Evolutionary conservation across 2,113 vertebrate genomes (phyloP).

Genomic region (Phalacrocorax carbo): DNA sequence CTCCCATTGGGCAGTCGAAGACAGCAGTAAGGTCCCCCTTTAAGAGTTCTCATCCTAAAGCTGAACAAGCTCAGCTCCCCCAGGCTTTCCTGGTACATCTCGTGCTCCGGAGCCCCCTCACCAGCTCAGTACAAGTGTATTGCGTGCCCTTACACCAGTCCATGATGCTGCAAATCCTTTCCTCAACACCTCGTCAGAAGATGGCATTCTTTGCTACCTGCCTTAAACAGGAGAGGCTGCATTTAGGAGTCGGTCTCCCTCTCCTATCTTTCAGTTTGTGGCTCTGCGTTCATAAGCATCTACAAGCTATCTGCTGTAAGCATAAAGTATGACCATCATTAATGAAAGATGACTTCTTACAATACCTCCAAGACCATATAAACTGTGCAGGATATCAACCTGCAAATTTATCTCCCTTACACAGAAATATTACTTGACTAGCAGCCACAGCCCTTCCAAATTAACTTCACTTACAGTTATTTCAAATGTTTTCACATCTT

Average conservation of each 20-base stretch:
- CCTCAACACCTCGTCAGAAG: neutral
- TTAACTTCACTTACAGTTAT: conserved; percentile 34
- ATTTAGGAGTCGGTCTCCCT: neutral
- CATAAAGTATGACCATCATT: neutral
- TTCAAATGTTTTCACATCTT: neutral
- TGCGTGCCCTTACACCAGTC: rapidly evolving
- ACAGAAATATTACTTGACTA: conserved; percentile 16
- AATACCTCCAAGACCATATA: neutral
- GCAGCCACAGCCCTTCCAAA: neutral
- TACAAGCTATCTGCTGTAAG: neutral
- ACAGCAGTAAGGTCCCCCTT: neutral
- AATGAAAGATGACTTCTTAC: conserved; percentile 41
- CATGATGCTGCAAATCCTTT: neutral
- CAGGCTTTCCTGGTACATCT: neutral
- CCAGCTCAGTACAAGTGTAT: neutral
- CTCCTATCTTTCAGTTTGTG: neutral
- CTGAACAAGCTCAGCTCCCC: neutral
- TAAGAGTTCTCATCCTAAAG: neutral
- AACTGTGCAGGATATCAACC: neutral
- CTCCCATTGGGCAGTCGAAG: neutral
- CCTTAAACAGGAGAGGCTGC: neutral
- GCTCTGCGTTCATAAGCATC: neutral
- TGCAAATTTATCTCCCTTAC: conserved; percentile 16
- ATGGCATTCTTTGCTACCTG: neutral
- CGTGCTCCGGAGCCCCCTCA: neutral